A percentile compares a stretch with the other conserved stretches of the same genome.
phyloP scores from a whole-genome alignment of 2,888 invertebrate genomes.

The Crepidodera aurea region DNA sequence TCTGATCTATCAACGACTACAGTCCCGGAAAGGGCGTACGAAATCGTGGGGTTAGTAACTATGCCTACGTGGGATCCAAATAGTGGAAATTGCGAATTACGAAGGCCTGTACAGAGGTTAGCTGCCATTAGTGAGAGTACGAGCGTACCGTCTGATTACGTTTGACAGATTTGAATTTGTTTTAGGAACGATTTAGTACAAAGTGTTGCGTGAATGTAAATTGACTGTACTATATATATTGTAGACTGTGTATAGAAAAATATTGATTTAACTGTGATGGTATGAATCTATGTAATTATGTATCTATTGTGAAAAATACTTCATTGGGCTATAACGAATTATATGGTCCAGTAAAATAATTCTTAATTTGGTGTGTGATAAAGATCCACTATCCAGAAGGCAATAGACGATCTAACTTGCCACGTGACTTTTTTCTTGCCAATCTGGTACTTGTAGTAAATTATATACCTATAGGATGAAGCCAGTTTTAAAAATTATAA shows the following conservation, averaged over 20 bases:
- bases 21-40: conserved; percentile 67
- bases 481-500: neutral
- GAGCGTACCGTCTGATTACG: conserved; percentile 69
- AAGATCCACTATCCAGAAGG: neutral
- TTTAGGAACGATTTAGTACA: conserved; percentile 22
- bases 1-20: conserved; percentile 71
- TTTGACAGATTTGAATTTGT: conserved; percentile 52
- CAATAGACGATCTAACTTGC: neutral
- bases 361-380: neutral
- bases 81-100: conserved; percentile 54
- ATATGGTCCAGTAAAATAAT: neutral
- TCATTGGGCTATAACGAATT: too few species aligned
- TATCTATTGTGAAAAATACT: too few species aligned
- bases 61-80: conserved; percentile 60
- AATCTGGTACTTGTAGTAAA: neutral
- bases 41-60: conserved; percentile 67
- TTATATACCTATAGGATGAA: too few species aligned
- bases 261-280: conserved; percentile 24
- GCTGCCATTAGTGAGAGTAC: conserved; percentile 67
- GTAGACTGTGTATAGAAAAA: conserved; percentile 10
- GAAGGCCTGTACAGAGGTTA: conserved; percentile 57
- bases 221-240: conserved; percentile 1
- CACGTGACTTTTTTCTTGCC: neutral
- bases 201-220: neutral
- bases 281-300: conserved; percentile 33